Percentiles rank a stretch among this genome's conserved stretches.
These are phyloP conservation scores for Calephelis perditalis DNA, from an alignment of 2,888 invertebrate genomes.

Conservation along the genomic window DNA sequence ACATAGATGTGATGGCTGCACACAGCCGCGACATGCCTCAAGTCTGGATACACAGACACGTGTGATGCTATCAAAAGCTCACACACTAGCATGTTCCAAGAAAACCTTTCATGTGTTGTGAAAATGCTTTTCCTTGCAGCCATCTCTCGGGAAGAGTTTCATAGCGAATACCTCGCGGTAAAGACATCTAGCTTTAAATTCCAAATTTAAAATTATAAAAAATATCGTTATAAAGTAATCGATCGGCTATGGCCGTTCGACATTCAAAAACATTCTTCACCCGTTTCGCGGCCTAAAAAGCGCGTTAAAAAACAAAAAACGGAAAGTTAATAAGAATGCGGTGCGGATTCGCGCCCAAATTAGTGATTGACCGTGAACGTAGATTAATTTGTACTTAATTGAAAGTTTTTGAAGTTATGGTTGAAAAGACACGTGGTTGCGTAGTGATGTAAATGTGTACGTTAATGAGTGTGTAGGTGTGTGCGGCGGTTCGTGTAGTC, in stretches of 20 bases:
- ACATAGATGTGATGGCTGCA: slow-evolving; percentile 34
- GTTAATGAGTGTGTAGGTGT: slow-evolving; percentile 65
- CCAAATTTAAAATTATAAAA: slow-evolving; percentile 35
- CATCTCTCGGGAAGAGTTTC: slow-evolving; percentile 78
- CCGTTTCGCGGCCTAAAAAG: slow-evolving; percentile 56
- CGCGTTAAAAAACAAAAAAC: slow-evolving; percentile 44
- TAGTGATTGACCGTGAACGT: slow-evolving; percentile 38
- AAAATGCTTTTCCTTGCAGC: slow-evolving; percentile 78
- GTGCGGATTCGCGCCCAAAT: slow-evolving; percentile 2
- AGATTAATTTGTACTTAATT: slow-evolving; percentile 32
- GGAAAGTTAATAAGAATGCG: not conserved
- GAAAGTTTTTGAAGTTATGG: slow-evolving; percentile 42
- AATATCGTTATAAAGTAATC: slow-evolving; percentile 40
- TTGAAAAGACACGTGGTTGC: slow-evolving; percentile 51
- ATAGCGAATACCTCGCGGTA: slow-evolving; percentile 79
- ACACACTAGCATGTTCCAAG: slow-evolving; percentile 57
- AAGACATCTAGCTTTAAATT: slow-evolving; percentile 64
- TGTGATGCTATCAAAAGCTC: slow-evolving; percentile 41
- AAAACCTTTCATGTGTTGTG: slow-evolving; percentile 72
- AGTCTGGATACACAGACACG: slow-evolving; percentile 53
- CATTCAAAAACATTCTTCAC: slow-evolving; percentile 56
- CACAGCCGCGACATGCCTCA: slow-evolving; percentile 39
- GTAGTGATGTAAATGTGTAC: slow-evolving; percentile 72
- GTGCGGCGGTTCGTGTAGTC: slow-evolving; percentile 54
- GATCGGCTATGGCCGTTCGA: slow-evolving; percentile 48